phyloP scores from a whole-genome alignment of 2,888 invertebrate species.

The Choristoneura rosaceana region DNA sequence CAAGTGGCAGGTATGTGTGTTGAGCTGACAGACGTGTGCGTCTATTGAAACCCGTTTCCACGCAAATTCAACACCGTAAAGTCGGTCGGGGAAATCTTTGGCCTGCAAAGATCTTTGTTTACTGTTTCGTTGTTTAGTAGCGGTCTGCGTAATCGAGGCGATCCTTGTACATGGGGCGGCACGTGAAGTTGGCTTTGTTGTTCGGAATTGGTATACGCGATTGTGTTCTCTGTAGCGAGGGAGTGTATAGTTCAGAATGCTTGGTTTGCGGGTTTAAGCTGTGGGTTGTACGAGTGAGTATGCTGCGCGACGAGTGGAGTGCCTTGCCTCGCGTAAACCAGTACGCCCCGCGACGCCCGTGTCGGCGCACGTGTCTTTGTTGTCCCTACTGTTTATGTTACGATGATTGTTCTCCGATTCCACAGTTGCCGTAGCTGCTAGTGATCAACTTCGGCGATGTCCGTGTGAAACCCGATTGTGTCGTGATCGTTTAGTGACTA shows the following conservation, averaged over 20 bases:
- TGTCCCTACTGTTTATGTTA: slow-evolving; percentile 59
- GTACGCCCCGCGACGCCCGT: slow-evolving; percentile 63
- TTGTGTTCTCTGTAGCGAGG: slow-evolving; percentile 13
- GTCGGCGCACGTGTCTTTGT: slow-evolving; percentile 62
- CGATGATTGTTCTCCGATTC: slow-evolving; percentile 63
- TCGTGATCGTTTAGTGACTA: slow-evolving; percentile 57
- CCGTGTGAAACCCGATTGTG: slow-evolving; percentile 64
- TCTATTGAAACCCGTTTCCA: slow-evolving; percentile 50
- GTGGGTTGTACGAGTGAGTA: slow-evolving; percentile 60
- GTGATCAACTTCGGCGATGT: slow-evolving; percentile 63
- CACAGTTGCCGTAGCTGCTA: slow-evolving; percentile 64
- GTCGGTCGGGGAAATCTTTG: slow-evolving; percentile 60
- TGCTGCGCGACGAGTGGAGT: slow-evolving; percentile 60
- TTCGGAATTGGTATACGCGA: neutral
- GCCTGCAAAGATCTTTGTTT: slow-evolving; percentile 66
- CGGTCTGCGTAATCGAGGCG: slow-evolving; percentile 75
- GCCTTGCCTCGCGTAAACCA: slow-evolving; percentile 68
- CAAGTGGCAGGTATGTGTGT: slow-evolving; percentile 54
- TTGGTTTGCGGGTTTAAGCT: slow-evolving; percentile 3
- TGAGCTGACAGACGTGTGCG: slow-evolving; percentile 46
- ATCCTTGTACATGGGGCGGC: slow-evolving; percentile 66
- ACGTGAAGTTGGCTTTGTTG: neutral
- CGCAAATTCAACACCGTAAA: slow-evolving; percentile 48
- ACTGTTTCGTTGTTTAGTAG: slow-evolving; percentile 69
- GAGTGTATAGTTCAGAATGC: slow-evolving; percentile 9